These are phyloP conservation scores for Ips nitidus DNA, from an alignment of 1,140 invertebrate genomes.

Conservation along the genomic window DNA sequence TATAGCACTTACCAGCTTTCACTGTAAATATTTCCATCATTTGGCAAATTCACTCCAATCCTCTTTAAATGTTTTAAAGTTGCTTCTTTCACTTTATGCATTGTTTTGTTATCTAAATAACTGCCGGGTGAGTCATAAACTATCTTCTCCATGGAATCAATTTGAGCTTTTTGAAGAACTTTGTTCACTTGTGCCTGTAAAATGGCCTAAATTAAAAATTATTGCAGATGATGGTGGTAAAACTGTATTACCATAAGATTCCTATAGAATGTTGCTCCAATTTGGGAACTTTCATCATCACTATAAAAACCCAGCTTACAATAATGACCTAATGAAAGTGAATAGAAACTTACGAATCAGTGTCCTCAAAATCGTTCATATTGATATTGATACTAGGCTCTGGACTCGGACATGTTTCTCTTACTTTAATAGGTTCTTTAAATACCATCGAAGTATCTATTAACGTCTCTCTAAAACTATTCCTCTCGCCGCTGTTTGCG, in stretches of 20 bases:
- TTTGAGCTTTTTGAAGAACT: conserved; percentile 54
- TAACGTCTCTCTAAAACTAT: conserved; percentile 43
- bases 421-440: conserved; percentile 58
- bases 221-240: background rate
- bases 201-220: background rate
- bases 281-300: conserved; percentile 56
- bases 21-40: background rate
- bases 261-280: conserved; percentile 68
- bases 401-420: conserved; percentile 58
- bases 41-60: conserved; percentile 54
- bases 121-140: conserved; percentile 31
- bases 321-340: no score
- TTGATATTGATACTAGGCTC: conserved; percentile 63
- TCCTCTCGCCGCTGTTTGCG: conserved; percentile 37
- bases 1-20: conserved; percentile 11
- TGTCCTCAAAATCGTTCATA: conserved; percentile 61
- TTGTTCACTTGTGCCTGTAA: conserved; percentile 56
- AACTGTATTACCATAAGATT: conserved; percentile 60
- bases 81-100: conserved; percentile 54
- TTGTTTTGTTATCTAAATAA: conserved; percentile 44
- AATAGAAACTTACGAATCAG: conserved; percentile 43
- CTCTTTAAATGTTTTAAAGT: conserved; percentile 56
- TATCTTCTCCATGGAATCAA: conserved; percentile 38
- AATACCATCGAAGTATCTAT: conserved; percentile 59
- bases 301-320: conserved; percentile 47